Percentiles rank a stretch among this genome's conserved stretches.
Evolutionary conservation across 2,888 invertebrate genomes (phyloP).

Genomic region (Adelognathus sp.): DNA sequence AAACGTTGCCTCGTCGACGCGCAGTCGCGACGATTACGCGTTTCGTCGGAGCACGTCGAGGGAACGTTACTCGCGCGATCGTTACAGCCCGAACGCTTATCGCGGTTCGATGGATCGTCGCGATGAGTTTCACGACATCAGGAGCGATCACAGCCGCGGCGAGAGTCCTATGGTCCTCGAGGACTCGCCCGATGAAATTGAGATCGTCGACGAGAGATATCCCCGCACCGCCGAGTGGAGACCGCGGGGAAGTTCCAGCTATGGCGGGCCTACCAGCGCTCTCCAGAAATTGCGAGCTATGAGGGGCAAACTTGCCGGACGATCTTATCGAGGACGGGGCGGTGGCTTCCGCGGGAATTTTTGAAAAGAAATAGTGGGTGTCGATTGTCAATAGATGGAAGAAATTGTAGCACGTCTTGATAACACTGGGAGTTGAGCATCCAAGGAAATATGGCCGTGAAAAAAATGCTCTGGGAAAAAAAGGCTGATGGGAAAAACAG

Average conservation of each 20-base stretch:
- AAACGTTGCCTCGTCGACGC: constrained; percentile 64
- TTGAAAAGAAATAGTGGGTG: constrained; percentile 17
- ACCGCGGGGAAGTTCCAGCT: constrained; percentile 64
- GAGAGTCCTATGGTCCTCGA: constrained; percentile 72
- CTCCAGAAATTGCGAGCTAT: constrained; percentile 63
- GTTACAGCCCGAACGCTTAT: constrained; percentile 67
- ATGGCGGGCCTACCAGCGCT: constrained; percentile 63
- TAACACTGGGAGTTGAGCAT: too few relatives aligned
- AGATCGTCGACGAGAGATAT: constrained; percentile 62
- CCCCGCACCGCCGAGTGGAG: constrained; percentile 68
- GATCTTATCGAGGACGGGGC: constrained; percentile 67
- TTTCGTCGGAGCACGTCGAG: constrained; percentile 47
- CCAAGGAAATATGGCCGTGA: too few relatives aligned
- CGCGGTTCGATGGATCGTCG: constrained; percentile 63
- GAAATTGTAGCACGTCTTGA: too few relatives aligned
- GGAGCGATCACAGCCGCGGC: constrained; percentile 71
- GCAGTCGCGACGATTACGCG: constrained; percentile 62
- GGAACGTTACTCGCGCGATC: constrained; percentile 65
- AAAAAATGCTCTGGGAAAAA: too few relatives aligned
- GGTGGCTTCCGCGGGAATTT: constrained; percentile 66
- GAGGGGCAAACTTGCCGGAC: constrained; percentile 67
- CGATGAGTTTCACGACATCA: constrained; percentile 69
- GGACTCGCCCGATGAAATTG: constrained; percentile 71
- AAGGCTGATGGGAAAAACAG: too few relatives aligned
- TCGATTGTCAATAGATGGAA: background rate